Percentiles rank a stretch among this genome's conserved stretches.
phyloP scores from a whole-genome alignment of 2,888 invertebrate species.

The Lottia gigantea region DNA sequence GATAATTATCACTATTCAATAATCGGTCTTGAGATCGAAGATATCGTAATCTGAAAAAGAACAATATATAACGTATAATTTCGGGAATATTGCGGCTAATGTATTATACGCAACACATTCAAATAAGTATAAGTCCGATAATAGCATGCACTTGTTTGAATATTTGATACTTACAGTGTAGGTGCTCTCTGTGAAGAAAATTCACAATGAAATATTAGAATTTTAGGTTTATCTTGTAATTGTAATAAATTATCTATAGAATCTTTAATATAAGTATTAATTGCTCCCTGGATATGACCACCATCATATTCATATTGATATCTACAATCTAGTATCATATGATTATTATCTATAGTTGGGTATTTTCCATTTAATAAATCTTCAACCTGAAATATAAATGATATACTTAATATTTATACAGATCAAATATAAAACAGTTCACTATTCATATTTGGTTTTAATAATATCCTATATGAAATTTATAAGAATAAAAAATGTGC shows the following conservation, averaged over 20 bases:
- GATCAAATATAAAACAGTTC: not conserved
- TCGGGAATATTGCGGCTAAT: too few relatives aligned
- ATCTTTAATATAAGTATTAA: constrained; percentile 85
- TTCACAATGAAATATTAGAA: constrained; percentile 97
- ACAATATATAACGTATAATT: not conserved
- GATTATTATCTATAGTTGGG: constrained; percentile 75
- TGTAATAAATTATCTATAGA: constrained; percentile 71
- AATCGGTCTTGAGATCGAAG: constrained; percentile 84
- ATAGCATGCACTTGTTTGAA: too few relatives aligned
- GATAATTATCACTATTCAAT: constrained; percentile 82
- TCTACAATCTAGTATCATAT: constrained; percentile 88
- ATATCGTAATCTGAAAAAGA: constrained; percentile 78
- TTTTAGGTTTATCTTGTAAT: constrained; percentile 71
- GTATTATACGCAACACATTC: too few relatives aligned
- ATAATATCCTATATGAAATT: not conserved
- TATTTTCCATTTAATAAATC: constrained; percentile 79
- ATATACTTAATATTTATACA: not conserved
- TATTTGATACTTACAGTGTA: constrained; percentile 79
- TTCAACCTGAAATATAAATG: constrained; percentile 34
- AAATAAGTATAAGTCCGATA: too few relatives aligned
- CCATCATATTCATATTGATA: constrained; percentile 95
- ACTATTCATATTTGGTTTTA: not conserved
- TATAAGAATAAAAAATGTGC: not conserved
- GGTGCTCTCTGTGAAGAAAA: constrained; percentile 97
- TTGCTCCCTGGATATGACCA: constrained; percentile 87